phyloP scores from a whole-genome alignment of 2,797 vertebrate genomes.

The Phaenicophaeus curvirostris region DNA sequence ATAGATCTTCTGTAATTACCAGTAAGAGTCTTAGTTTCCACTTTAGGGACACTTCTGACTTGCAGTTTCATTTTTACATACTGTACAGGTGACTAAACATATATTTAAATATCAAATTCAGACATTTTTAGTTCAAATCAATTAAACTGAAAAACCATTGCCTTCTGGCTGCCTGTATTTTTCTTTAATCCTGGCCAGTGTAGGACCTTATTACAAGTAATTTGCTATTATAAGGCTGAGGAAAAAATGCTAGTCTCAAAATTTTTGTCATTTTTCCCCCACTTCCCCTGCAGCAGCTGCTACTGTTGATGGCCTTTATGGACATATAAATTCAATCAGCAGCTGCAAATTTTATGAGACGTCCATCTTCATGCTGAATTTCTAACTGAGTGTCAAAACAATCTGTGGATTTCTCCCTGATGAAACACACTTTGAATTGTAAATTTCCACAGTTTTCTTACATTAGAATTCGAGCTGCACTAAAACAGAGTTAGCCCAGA shows the following conservation, averaged over 20 bases:
- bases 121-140: slow-evolving; percentile 78
- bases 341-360: slow-evolving; percentile 94
- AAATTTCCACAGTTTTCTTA: slow-evolving; percentile 83
- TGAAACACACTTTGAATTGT: slow-evolving; percentile 86
- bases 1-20: slow-evolving; percentile 47
- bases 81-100: slow-evolving; percentile 54
- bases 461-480: slow-evolving; percentile 82
- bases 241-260: slow-evolving; percentile 78
- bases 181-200: slow-evolving; percentile 75
- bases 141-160: slow-evolving; percentile 72
- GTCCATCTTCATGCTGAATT: slow-evolving; percentile 88
- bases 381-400: slow-evolving; percentile 92
- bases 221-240: slow-evolving; percentile 71
- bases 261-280: slow-evolving; percentile 74
- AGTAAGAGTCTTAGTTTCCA: slow-evolving; percentile 36
- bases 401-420: slow-evolving; percentile 85
- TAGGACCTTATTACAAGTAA: slow-evolving; percentile 79
- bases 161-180: slow-evolving; percentile 73
- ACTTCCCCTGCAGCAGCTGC: slow-evolving; percentile 81
- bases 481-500: slow-evolving; percentile 74
- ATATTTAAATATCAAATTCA: slow-evolving; percentile 75
- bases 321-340: slow-evolving; percentile 95
- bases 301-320: slow-evolving; percentile 87
- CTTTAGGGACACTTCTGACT: slow-evolving; percentile 29
- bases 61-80: slow-evolving; percentile 40